phyloP scores from a whole-genome alignment of 2,888 invertebrate species.

The Lysandra bellargus region DNA sequence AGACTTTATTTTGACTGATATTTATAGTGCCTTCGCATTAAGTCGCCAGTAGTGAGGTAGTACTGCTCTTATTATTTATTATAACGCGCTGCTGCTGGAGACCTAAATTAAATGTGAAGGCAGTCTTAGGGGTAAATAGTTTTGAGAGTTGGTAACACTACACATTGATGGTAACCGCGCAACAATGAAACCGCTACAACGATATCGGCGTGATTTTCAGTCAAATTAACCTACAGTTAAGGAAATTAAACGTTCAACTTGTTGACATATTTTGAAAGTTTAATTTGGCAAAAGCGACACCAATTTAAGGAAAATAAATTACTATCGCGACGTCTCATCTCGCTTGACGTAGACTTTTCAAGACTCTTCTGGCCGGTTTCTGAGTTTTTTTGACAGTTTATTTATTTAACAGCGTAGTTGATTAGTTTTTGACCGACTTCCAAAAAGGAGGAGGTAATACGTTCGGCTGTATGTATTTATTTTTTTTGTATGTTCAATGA shows the following conservation, averaged over 20 bases:
- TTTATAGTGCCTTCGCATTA: too few species aligned
- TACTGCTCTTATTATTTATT: too few species aligned
- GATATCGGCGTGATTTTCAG: neutral
- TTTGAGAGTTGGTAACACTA: neutral
- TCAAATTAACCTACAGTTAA: neutral
- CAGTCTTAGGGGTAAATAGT: neutral
- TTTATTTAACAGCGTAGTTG: neutral
- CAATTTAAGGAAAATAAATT: neutral
- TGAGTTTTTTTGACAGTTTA: too few species aligned
- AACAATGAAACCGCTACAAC: neutral
- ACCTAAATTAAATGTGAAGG: too few species aligned
- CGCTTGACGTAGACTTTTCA: neutral
- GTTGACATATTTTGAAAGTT: neutral
- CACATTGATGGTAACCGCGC: neutral
- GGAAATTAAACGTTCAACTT: constrained; percentile 3
- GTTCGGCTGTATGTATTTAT: too few species aligned
- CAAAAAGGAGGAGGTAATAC: too few species aligned
- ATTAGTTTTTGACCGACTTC: neutral
- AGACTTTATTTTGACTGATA: too few species aligned
- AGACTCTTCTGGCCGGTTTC: neutral
- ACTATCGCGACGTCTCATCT: neutral
- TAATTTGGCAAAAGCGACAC: neutral
- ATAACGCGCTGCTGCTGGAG: too few species aligned
- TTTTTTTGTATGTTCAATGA: too few species aligned
- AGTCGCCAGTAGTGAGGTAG: too few species aligned